Base-by-base conservation (phyloP, 1,140 invertebrate genomes). In the Caenorhabditis remanei region DNA sequence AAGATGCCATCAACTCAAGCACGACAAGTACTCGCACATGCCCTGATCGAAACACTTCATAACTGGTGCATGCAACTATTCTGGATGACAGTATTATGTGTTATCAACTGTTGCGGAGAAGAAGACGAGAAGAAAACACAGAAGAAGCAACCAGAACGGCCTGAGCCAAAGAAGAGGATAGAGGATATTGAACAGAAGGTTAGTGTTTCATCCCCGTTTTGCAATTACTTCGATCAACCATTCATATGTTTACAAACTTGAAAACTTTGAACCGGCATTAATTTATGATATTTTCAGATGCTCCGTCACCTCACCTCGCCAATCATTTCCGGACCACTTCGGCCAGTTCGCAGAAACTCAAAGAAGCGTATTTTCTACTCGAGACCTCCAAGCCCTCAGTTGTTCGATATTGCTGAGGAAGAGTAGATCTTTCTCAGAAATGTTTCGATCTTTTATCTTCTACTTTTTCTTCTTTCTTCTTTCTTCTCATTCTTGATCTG, bases 51-150 rank as follows among this genome's bases (percentile, higher is more conserved):
- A 46, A 58, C 55, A 58, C 83, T 84, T 48, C 83, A 84, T 11
- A 84, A 65, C 19, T 84, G 83, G 83, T 84, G 83, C 83, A 65
- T 84, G 55, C 83, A 84, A 61, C 83, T 84, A n/a, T 84, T 84
- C 55, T 84, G 83, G 83, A 84, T 84, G 83, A 84, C 83, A 84
- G 83, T 84, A 21, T 24, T 84, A 9, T 84, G 83, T 21, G 83
- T 84, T 43, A 84, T 84, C 40, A 65, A 65, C 46, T 58, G 55
- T 40, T 58, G 55, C 19, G 83, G 53, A 21, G 83, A 84, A 16
- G 83, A 84, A 61, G 58, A 84, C 4, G 71, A 79, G 43, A 79
- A 79, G 46, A 79, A 79, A 53, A 6, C 46, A 14, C 21, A 48
- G 24, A 79, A 53, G 40, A 79, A 79, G 40, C 71, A 79, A 8